A percentile compares a stretch with the other conserved stretches of the same genome.
Evolutionary conservation across 2,888 invertebrate species (phyloP).

Genomic region (Rotaria macrura): DNA sequence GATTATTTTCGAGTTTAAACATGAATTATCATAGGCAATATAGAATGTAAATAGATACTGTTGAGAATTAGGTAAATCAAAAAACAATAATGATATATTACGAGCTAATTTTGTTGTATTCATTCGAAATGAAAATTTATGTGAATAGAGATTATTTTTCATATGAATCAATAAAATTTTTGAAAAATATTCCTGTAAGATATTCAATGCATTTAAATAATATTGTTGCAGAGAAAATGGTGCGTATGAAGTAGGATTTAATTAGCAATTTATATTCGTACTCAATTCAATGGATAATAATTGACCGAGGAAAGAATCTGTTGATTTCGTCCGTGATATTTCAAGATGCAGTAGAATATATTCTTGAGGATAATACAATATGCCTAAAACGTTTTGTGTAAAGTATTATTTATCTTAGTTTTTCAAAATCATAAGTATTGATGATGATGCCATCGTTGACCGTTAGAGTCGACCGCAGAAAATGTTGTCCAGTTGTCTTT

Average conservation of each 20-base stretch:
- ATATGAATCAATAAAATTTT: background rate
- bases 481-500: too few relatives aligned
- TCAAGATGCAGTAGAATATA: background rate
- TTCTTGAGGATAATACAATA: background rate
- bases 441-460: too few relatives aligned
- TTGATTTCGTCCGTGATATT: background rate
- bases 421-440: too few relatives aligned
- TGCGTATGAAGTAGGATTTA: background rate
- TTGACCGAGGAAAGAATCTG: background rate
- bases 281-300: background rate
- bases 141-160: background rate
- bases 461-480: too few relatives aligned
- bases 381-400: background rate
- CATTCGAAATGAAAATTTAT: constrained; percentile 1
- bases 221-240: background rate
- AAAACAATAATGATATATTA: background rate
- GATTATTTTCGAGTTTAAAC: background rate
- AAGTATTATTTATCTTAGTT: too few relatives aligned
- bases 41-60: background rate
- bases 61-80: background rate
- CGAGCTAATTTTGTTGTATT: background rate
- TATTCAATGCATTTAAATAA: background rate
- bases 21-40: background rate
- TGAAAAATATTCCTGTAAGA: background rate
- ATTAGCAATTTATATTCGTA: too few relatives aligned